Base-by-base conservation (phyloP, 2,888 invertebrate species). In the Rotaria macrura region DNA sequence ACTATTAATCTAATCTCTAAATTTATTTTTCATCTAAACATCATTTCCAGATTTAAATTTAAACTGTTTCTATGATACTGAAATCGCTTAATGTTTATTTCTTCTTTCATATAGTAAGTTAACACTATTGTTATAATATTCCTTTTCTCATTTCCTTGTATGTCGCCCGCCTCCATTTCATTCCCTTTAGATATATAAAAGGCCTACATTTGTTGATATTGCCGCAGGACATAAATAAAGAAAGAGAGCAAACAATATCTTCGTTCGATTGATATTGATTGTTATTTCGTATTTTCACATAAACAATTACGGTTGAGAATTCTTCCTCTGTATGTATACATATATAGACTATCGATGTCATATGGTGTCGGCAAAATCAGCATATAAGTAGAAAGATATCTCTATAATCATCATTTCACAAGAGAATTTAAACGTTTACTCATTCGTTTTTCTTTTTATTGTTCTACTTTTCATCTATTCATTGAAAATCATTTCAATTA, bases 151-250 rank as follows among this genome's bases (percentile, higher is more conserved):
- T 65, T 65, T 65, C 65, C 65, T 65, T 65, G 17, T 9, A n/a
- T 65, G 34, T 65, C 65, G 65, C 65, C 65, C 65, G 65, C 65
- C 65, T 65, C 7, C 65, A 20, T 34, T 34, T 65, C 65, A 34
- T 65, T 65, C 65, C 65, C 65, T 38, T 65, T 20, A 65, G 65
- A 65, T 65, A 65, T 57, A 65, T 65, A 65, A 65, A 65, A 65
- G 38, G 20, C 65, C 34, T 65, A 20, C 20, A 34, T 65, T 34
- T 65, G 34, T 65, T 65, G 65, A 65, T 65, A 65, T 65, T 29
- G 29, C 65, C 65, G 65, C 65, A 34, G 65, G 65, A 65, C 65
- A 65, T 34, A 34, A 25, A 54, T 6, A 54, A 25, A 54, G 0
- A 54, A 34, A 65, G 17, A 17, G 7, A 65, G 65, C 34, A 65